phyloP scores from a whole-genome alignment of 2,888 invertebrate species.

The Lathronympha strigana region DNA sequence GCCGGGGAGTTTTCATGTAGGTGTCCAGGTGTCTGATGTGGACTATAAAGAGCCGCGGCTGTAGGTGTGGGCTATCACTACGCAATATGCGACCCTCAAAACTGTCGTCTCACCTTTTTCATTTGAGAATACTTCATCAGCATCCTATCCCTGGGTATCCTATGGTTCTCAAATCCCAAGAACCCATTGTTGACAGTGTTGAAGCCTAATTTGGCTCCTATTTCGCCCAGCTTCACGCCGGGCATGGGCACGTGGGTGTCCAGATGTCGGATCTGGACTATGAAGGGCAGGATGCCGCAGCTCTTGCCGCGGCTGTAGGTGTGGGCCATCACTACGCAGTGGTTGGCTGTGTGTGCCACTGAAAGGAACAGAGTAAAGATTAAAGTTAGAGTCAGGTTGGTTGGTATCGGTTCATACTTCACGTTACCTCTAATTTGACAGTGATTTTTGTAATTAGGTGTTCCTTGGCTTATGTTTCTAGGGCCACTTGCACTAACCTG shows the following conservation, averaged over 20 bases:
- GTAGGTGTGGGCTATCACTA: constrained; percentile 96
- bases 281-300: constrained; percentile 95
- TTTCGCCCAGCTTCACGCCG: constrained; percentile 96
- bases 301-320: constrained; percentile 91
- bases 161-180: constrained; percentile 92
- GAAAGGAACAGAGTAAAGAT: constrained; percentile 32
- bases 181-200: constrained; percentile 96
- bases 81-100: too few species aligned
- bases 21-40: constrained; percentile 95
- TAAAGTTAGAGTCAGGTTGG: neutral
- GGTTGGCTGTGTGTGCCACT: constrained; percentile 97
- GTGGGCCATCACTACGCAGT: constrained; percentile 96
- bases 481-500: too few species aligned
- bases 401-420: too few species aligned
- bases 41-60: constrained; percentile 95
- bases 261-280: constrained; percentile 94
- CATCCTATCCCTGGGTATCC: constrained; percentile 94
- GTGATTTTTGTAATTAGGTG: too few species aligned
- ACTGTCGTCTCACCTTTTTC: constrained; percentile 66
- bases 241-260: constrained; percentile 94
- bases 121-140: constrained; percentile 97
- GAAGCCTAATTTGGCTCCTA: constrained; percentile 96
- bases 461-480: too few species aligned
- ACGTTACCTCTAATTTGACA: too few species aligned
- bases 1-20: constrained; percentile 92